These are phyloP conservation scores for Porites lutea DNA, from an alignment of 64 coral and sea anemone genomes.

Conservation along the genomic window DNA sequence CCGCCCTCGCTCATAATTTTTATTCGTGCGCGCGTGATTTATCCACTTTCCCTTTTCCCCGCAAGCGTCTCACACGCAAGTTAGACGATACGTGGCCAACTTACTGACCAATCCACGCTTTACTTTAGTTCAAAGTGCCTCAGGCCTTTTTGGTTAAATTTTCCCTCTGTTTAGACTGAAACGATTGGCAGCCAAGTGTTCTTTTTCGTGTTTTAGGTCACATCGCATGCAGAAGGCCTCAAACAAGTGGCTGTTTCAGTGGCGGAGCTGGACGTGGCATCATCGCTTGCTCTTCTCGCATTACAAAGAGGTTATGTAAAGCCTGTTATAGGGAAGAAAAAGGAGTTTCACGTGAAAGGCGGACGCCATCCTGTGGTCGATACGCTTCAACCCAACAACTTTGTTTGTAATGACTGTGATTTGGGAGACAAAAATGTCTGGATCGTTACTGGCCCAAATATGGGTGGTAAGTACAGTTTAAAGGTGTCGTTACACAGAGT, in stretches of 20 bases:
- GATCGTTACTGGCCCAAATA: conserved; percentile 90
- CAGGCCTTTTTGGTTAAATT: too few relatives aligned
- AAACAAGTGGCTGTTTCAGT: conserved; percentile 76
- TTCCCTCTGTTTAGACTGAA: too few relatives aligned
- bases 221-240: conserved; percentile 60
- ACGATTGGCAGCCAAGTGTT: neutral
- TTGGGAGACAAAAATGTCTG: conserved; percentile 80
- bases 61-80: too few relatives aligned
- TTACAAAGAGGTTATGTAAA: conserved; percentile 69
- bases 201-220: conserved; percentile 47
- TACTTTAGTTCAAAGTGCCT: too few relatives aligned
- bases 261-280: conserved; percentile 77
- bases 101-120: too few relatives aligned
- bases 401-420: conserved; percentile 83
- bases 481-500: too few relatives aligned
- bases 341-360: conserved; percentile 65
- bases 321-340: conserved; percentile 62
- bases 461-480: conserved; percentile 73
- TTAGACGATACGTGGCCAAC: too few relatives aligned
- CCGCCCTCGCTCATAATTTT: too few relatives aligned
- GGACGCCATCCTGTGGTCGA: conserved; percentile 90
- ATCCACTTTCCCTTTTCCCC: too few relatives aligned
- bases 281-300: conserved; percentile 77
- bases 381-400: conserved; percentile 86
- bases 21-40: too few relatives aligned